Base-by-base conservation (phyloP, 2,888 invertebrate genomes). In the Papilio gigon region DNA sequence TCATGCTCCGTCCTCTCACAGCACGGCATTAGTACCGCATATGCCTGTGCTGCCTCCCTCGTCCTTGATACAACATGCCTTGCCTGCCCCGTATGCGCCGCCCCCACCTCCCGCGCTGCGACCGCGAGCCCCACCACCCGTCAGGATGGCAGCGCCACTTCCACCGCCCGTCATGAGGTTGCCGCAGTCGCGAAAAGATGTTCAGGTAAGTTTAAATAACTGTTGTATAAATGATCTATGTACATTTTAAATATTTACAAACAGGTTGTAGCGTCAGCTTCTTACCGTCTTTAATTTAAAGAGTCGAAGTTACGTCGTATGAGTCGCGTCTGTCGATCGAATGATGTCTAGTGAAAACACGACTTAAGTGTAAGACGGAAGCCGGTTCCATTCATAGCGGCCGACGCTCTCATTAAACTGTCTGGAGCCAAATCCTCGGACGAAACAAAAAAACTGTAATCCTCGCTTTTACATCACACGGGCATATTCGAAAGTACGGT, bases 71-170 rank as follows among this genome's bases (percentile, higher is more conserved):
- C 80, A 59, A 6, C 50, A 66, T 9, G 47, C 71, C n/a, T n/a
- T 77, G 66, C 70, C 77, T 68, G 65, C 75, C 69, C 40, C 70
- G 70, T 53, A 71, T 72, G 27, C 58, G 27, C 47, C 84, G 12
- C 85, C 86, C 12, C 84, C 84, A 9, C 80, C 79, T 12, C 85
- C 85, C 12, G 81, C 78, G 11, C 85, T 87, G 67, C 79, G 89
- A 73, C 82, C 83, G n/a, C 88, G 87, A 17, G 79, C 84, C n/a
- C 88, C 89, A 17, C 89, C 89, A 25, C 84, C 82, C 33, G 75
- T 84, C 72, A 84, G 89, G 74, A 90, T 90, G 90, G 89, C 90
- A 11, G 88, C 85, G 71, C 89, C 89, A 0, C 73, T 75, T 70
- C 79, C 80, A 56, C 80, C 78, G 65, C 79, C 84, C 2, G 78